Evolutionary conservation across 2,113 vertebrate species (phyloP).

Genomic region (Gnathonemus echidnorhynchus): DNA sequence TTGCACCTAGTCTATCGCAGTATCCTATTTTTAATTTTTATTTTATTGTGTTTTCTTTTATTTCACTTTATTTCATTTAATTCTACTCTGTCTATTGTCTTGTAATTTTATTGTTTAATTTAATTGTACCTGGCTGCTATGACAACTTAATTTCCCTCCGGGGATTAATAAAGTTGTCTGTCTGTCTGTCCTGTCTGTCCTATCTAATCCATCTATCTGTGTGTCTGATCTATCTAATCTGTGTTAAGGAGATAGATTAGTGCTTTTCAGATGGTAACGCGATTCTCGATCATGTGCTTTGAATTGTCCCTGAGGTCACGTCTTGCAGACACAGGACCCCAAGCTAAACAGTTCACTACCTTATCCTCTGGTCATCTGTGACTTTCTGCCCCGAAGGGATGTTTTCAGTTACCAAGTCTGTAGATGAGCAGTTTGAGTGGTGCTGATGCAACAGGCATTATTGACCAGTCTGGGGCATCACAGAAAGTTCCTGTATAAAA

Average conservation of each 20-base stretch:
- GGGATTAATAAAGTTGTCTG: too few relatives aligned
- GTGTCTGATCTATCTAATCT: too few relatives aligned
- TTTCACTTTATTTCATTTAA: too few relatives aligned
- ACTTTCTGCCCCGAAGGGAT: not conserved
- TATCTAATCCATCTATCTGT: too few relatives aligned
- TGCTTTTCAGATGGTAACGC: not conserved
- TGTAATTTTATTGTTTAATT: too few relatives aligned
- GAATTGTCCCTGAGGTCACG: not conserved
- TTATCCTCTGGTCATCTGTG: not conserved
- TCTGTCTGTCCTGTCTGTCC: too few relatives aligned
- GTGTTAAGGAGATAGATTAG: not conserved
- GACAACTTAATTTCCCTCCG: too few relatives aligned
- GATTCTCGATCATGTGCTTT: not conserved
- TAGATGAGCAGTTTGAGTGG: not conserved
- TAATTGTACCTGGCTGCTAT: too few relatives aligned
- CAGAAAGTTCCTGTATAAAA: not conserved
- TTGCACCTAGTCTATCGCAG: too few relatives aligned
- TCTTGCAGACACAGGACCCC: not conserved
- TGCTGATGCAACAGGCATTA: not conserved
- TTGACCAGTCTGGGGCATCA: not conserved
- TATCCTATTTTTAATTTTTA: too few relatives aligned
- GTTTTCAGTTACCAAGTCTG: not conserved
- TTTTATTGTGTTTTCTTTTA: too few relatives aligned
- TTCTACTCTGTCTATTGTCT: too few relatives aligned
- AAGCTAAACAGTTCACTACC: not conserved